Conservation (phyloP, 1,140 invertebrate genomes). For the Nasonia longicornis region DNA sequence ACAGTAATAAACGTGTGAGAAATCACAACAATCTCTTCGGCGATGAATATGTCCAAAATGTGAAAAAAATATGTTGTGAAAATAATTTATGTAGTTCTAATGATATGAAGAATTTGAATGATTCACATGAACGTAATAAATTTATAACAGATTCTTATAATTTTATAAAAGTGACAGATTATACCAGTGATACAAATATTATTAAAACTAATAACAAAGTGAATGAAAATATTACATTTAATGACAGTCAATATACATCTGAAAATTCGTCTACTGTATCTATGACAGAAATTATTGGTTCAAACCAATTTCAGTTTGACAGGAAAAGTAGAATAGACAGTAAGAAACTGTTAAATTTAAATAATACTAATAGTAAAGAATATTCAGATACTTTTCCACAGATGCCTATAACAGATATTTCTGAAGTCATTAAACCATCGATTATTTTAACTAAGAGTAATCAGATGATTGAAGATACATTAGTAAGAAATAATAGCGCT, state of each 20-base stretch:
- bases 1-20: slow-evolving; percentile 60
- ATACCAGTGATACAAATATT: background rate
- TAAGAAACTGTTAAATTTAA: slow-evolving; percentile 17
- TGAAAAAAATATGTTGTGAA: background rate
- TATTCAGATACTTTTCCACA: no score
- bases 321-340: background rate
- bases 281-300: background rate
- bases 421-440: slow-evolving; percentile 43
- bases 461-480: slow-evolving; percentile 20
- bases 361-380: background rate
- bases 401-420: slow-evolving; percentile 46
- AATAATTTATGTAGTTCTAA: background rate
- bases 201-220: background rate
- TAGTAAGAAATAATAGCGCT: slow-evolving; percentile 70
- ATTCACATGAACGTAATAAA: no score
- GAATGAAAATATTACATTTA: no score
- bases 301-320: background rate
- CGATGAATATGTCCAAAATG: slow-evolving; percentile 1
- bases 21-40: slow-evolving; percentile 51
- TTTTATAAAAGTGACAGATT: background rate
- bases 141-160: no score
- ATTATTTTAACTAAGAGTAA: slow-evolving; percentile 49
- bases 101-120: no score
- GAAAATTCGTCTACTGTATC: background rate
- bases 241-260: background rate